A percentile compares a stretch with the other conserved stretches of the same genome.
phyloP scores from a whole-genome alignment of 2,797 vertebrate genomes.

The Hylomyscus alleni region DNA sequence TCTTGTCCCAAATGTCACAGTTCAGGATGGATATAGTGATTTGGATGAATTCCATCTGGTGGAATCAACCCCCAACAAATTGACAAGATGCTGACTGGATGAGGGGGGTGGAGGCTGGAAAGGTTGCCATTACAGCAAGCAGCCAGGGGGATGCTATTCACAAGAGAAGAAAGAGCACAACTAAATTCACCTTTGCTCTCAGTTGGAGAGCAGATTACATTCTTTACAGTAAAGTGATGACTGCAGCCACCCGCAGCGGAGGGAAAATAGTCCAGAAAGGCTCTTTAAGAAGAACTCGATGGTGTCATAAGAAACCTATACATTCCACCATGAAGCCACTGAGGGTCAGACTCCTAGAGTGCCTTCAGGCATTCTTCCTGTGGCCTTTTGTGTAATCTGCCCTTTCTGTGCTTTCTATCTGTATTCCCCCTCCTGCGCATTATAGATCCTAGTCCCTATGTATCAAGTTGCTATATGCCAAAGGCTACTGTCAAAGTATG shows the following conservation, averaged over 20 bases:
- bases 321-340: background rate
- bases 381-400: constrained; percentile 65
- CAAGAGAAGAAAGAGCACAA: constrained; percentile 72
- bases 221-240: constrained; percentile 70
- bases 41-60: constrained; percentile 53
- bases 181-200: constrained; percentile 81
- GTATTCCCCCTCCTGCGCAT: background rate
- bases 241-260: constrained; percentile 64
- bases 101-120: constrained; percentile 46
- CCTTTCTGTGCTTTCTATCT: constrained; percentile 66
- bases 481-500: constrained; percentile 63
- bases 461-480: constrained; percentile 61
- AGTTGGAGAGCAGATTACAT: constrained; percentile 80
- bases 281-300: constrained; percentile 62
- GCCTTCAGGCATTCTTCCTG: constrained; percentile 53
- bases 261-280: constrained; percentile 70
- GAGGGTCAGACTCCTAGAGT: constrained; percentile 71
- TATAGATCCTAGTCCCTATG: constrained; percentile 21
- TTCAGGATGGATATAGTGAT: background rate
- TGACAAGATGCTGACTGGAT: constrained; percentile 42
- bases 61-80: background rate
- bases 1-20: background rate
- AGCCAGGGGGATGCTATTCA: constrained; percentile 73
- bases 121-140: constrained; percentile 64
- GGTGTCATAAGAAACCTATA: constrained; percentile 56